Evolutionary conservation across 2,888 invertebrate species (phyloP), one percentile per base, ranked within the genome.

Genomic region (Drosophila maculinotata): DNA sequence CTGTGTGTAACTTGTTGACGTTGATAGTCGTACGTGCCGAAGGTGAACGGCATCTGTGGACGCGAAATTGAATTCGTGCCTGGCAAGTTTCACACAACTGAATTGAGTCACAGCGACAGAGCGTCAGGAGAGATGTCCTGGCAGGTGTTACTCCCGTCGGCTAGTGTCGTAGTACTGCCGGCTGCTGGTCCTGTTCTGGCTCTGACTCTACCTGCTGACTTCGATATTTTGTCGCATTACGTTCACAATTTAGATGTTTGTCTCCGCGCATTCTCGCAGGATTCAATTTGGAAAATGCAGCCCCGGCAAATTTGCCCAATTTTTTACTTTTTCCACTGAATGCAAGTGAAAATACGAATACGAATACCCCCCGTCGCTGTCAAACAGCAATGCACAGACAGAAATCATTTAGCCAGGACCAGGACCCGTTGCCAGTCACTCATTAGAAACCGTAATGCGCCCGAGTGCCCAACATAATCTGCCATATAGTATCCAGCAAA

Each of bases 51-150:
- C 83, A 83, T 83, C 87, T 83, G 87, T 87, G 88, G 83, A 88
- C 88, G 83, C 87, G 87, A 86, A 84, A 84, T 84, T 84, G 83
- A 84, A 84, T 88, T 84, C 83, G 83, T 84, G 83, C 88, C 88
- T 78, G 64, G 79, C 64, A 75, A 74, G 51, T 74, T 76, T 59
- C 70, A 53, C 76, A 57, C 76, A 70, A 57, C 5, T 63, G 78
- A 68, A 80, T 80, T 86, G 79, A 80, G 83, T 82, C 80, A 68
- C 82, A 64, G 20, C n/a, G n/a, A n/a, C n/a, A n/a, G 44, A 47
- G 41, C 56, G 60, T 38, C 60, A 33, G 47, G 41, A 63, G 38
- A 53, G 20, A 30, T 45, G 45, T 45, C 45, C 45, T 31, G 20
- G 20, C 7, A 69, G 69, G 62, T 69, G 51, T 26, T 49, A 36